Evolutionary conservation across 92 coral and sea anemone species (phyloP), one percentile per base, ranked within the genome.

Genomic region (Chrysogorgia sp.): DNA sequence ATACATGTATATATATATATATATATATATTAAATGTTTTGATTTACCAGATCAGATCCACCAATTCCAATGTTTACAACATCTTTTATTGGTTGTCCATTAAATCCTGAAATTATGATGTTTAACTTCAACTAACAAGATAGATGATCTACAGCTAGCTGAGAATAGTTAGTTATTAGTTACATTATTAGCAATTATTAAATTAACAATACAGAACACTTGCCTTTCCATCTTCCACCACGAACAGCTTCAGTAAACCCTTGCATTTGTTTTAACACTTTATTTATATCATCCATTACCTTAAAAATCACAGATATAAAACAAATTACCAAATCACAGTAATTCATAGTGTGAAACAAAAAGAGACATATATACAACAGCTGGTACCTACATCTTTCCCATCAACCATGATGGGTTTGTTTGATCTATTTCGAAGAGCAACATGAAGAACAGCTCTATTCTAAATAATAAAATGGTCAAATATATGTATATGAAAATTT

Each of bases 21-120:
- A 60, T 24, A 19, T 10, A 12, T 19, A n/a, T 26, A 26, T 23
- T 60, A 34, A 14, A 26, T n/a, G 13, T 17, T 63, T 23, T 3
- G 30, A 26, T 62, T 64, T 86, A 92, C 97, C 97, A 93, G 63
- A 70, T 93, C 97, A 29, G 97, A 93, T 63, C 97, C 97, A 25
- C 97, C 97, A 64, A 93, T 93, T 21, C 97, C 97, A 82, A 93
- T 93, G 77, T 93, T 93, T 66, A 93, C 96, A 69, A 93, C 91
- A 81, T 93, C 97, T 56, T 91, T 90, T 23, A 93, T 89, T 26
- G 81, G 21, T 84, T 93, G 82, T 17, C 97, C 97, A 61, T 88
- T 79, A 60, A 78, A 86, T 30, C 96, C 93, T 87, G 45, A 40
- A 78, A 74, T 14, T 7, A 49, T 12, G 43, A 25, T n/a, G 23